phyloP scores from a whole-genome alignment of 2,797 vertebrate species.

The Alauda arvensis region DNA sequence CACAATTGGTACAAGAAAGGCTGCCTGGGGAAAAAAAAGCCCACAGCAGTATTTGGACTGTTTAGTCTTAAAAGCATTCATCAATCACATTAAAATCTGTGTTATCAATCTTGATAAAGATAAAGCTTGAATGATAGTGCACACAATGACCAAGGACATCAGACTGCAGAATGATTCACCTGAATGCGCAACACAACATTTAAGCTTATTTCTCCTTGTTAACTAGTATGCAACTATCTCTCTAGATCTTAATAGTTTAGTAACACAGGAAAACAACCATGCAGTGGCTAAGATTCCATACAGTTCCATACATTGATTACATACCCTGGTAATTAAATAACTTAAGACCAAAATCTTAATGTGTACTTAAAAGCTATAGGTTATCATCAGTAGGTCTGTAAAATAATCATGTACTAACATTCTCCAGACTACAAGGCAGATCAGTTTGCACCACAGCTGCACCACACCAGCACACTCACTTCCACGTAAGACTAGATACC shows the following conservation, averaged over 20 bases:
- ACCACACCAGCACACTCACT: not conserved
- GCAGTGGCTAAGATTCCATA: not conserved
- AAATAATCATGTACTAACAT: not conserved
- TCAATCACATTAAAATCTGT: not conserved
- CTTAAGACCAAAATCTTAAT: not conserved
- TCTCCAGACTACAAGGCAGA: not conserved
- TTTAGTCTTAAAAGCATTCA: not conserved
- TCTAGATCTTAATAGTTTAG: not conserved
- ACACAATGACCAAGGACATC: not conserved
- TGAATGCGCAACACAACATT: not conserved
- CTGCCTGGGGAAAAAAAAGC: constrained; percentile 74
- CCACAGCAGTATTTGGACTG: not conserved
- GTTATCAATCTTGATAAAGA: not conserved
- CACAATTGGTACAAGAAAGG: constrained; percentile 90
- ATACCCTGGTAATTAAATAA: not conserved
- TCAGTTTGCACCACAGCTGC: not conserved
- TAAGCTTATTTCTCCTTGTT: not conserved
- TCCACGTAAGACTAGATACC: not conserved
- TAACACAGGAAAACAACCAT: not conserved
- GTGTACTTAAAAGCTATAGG: not conserved
- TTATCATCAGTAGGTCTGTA: not conserved
- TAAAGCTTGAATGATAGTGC: not conserved
- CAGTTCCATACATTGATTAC: not conserved
- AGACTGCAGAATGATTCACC: not conserved
- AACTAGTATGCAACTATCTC: not conserved